Base-by-base conservation (phyloP, 2,113 vertebrate species). In the Salminus brasiliensis region DNA sequence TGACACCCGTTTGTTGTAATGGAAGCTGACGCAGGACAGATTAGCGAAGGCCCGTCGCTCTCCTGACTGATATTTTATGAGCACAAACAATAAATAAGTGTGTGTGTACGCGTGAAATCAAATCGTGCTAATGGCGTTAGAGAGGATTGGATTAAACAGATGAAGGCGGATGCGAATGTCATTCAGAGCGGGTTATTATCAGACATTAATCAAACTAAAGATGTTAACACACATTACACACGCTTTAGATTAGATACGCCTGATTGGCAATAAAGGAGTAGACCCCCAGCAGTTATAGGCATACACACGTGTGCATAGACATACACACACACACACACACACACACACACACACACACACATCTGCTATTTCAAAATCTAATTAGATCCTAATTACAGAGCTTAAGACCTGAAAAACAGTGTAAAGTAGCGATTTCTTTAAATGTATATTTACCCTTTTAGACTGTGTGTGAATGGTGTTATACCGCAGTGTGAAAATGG, bases 81-180 rank as follows among this genome's bases (percentile, higher is more conserved):
- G 84, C 68, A 67, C 82, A 86, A 88, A 88, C 84, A 87, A 89
- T 86, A 86, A 89, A 84, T 86, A 86, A 80, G 81, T 71, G 70
- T 72, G 67, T 53, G 47, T 75, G 23, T 76, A 84, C 68, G 77
- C 32, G 70, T 68, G 79, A 78, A 88, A 89, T 86, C 74, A 67
- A 88, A 88, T 87, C 82, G 81, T 80, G 79, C 74, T 89, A 88
- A 88, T 85, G 75, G 67, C 65, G 85, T 89, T 88, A 88, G 65
- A 18, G 63, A 29, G 57, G 86, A 85, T 85, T 80, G 74, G 78
- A 87, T 89, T 87, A 87, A 72, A 75, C 74, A 70, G 72, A 81
- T 74, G 82, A 87, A 83, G 83, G 82, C 79, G 62, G 80, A 86
- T 73, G 77, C 29, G 72, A 81, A 78, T 73, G 83, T 83, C 83